phyloP scores from a whole-genome alignment of 1,140 invertebrate genomes.

The Belonocnema kinseyi region DNA sequence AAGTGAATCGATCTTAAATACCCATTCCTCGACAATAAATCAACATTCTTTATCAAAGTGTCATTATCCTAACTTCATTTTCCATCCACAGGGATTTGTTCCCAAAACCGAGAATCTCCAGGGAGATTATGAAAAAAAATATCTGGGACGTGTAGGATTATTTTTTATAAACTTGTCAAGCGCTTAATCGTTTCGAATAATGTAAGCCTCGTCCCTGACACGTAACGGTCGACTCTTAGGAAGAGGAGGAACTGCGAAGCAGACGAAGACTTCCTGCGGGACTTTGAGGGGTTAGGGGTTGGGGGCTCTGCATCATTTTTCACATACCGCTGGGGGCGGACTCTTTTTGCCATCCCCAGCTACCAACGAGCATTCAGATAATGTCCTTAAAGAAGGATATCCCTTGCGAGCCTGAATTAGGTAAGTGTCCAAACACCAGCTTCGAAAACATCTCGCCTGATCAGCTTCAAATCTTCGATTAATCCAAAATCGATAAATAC shows the following conservation, averaged over 20 bases:
- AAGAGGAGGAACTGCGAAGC: slow-evolving; percentile 32
- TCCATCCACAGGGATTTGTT: not conserved
- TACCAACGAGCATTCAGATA: slow-evolving; percentile 66
- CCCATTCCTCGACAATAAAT: too few species aligned
- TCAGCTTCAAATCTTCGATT: not conserved
- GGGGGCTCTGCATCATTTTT: slow-evolving; percentile 75
- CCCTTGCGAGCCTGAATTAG: slow-evolving; percentile 65
- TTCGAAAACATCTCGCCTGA: not conserved
- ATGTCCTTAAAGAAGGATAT: slow-evolving; percentile 75
- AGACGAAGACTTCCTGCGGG: slow-evolving; percentile 68
- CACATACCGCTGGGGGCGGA: slow-evolving; percentile 73
- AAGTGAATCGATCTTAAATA: too few species aligned
- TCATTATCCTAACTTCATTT: not conserved
- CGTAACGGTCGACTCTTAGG: slow-evolving; percentile 26
- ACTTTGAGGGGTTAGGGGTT: slow-evolving; percentile 64
- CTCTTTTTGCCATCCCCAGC: slow-evolving; percentile 68
- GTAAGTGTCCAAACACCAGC: slow-evolving; percentile 50
- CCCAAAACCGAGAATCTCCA: too few species aligned
- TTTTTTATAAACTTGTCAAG: slow-evolving; percentile 64
- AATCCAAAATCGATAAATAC: not conserved
- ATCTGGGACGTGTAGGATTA: slow-evolving; percentile 32
- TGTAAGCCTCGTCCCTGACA: slow-evolving; percentile 60
- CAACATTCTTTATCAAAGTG: not conserved
- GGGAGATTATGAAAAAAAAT: not conserved
- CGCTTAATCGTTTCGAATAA: slow-evolving; percentile 67